Base-by-base conservation (phyloP, 2,888 invertebrate species). In the Phragmatobia fuliginosa region DNA sequence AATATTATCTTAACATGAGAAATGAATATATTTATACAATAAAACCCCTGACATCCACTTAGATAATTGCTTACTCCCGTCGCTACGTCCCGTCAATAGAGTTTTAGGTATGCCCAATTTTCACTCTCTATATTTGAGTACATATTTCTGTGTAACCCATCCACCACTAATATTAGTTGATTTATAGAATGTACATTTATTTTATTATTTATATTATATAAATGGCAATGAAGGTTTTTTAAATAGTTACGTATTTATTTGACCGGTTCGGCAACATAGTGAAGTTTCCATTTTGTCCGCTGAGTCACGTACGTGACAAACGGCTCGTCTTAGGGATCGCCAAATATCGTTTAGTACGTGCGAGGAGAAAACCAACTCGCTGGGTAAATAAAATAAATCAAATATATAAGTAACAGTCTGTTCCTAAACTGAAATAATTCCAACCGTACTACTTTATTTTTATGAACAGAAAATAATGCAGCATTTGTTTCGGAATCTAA, bases 301-400 rank as follows among this genome's bases (percentile, higher is more conserved):
- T 85, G 88, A 90, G 89, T 91, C 94, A 94, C 94, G 94, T 94
- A 93, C 94, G 94, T 95, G 94, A 94, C 94, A 93, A 92, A 93
- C 94, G 90, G 89, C 85, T 91, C 94, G 93, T 94, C 94, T 94
- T 91, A 91, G 94, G 94, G 94, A 95, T 95, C 93, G 94, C 94
- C 94, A 94, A 95, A 95, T 94, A 94, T 94, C 94, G 94, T 93
- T 94, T 94, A 94, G 93, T 92, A 94, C 94, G 94, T 95, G 94
- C 90, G 88, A 91, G 89, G 86, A 92, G 93, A 90, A 93, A 94
- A 92, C 92, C 92, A 89, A 92, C 92, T 90, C 89, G 84, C 86
- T 84, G 90, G 90, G 91, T 92, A 94, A 94, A 95, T 94, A 94
- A 94, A 94, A 94, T 94, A 94, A 94, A 94, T 94, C 94, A 94